Percentiles rank a stretch among this genome's conserved stretches.
These are phyloP conservation scores for Knipowitschia caucasica DNA, from an alignment of 2,797 vertebrate genomes.

Conservation along the genomic window DNA sequence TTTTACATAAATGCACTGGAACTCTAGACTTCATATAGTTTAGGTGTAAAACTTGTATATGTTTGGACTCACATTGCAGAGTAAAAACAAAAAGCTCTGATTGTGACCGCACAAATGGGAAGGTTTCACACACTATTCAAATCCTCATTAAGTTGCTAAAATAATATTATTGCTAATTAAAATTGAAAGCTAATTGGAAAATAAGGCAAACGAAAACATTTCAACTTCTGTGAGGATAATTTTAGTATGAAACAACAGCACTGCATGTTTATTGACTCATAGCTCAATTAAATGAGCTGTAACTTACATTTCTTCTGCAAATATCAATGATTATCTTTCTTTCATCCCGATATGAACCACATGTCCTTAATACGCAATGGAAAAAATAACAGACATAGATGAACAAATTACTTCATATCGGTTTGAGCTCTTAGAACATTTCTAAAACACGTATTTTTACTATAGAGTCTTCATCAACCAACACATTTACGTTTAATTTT, in stretches of 20 bases:
- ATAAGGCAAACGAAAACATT: neutral
- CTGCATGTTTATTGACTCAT: conserved; percentile 1
- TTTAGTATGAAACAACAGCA: neutral
- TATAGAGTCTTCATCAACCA: too few species aligned
- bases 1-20: too few species aligned
- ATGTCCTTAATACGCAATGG: conserved; percentile 16
- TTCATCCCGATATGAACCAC: conserved; percentile 15
- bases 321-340: conserved; percentile 3
- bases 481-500: too few species aligned
- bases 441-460: conserved; percentile 29
- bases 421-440: conserved; percentile 35
- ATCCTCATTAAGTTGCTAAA: neutral
- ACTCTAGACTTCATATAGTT: too few species aligned
- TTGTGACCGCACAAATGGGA: neutral
- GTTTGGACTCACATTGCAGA: too few species aligned
- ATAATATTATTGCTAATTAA: conserved; percentile 5
- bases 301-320: conserved; percentile 12
- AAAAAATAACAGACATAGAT: conserved; percentile 25
- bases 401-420: conserved; percentile 8
- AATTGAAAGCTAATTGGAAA: conserved; percentile 5
- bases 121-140: neutral
- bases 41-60: too few species aligned
- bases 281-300: conserved; percentile 13
- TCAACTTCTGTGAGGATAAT: conserved; percentile 1
- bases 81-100: too few species aligned